Evolutionary conservation across 2,797 vertebrate species (phyloP).

Genomic region (Malacoraja senta): DNA sequence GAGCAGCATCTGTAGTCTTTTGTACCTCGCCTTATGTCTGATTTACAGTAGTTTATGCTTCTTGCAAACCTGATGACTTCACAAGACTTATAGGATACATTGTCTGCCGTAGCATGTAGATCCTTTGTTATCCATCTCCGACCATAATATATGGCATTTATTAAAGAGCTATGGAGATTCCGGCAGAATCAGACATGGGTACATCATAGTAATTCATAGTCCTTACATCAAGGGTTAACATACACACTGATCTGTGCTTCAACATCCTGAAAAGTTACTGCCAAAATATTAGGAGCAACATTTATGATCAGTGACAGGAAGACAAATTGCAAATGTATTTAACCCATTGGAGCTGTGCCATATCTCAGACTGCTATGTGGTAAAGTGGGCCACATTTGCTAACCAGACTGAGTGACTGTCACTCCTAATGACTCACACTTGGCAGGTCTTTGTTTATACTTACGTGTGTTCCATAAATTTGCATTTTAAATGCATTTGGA

Average conservation of each 20-base stretch:
- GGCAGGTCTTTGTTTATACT: conserved; percentile 25
- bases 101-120: neutral
- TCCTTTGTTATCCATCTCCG: neutral
- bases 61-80: neutral
- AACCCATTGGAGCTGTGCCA: conserved; percentile 3
- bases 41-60: neutral
- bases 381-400: neutral
- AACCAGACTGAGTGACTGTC: conserved; percentile 7
- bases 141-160: neutral
- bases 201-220: neutral
- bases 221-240: neutral
- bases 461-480: neutral
- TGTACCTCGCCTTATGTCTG: neutral
- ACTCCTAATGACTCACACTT: conserved; percentile 14
- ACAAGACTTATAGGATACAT: neutral
- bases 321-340: conserved; percentile 12
- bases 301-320: conserved; percentile 29
- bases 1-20: too few relatives aligned
- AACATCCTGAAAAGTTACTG: neutral
- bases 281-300: conserved; percentile 16
- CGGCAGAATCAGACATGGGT: neutral
- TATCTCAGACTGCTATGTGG: neutral
- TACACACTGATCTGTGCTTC: neutral
- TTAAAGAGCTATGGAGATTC: conserved; percentile 13
- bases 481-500: neutral